Percentiles rank a stretch among this genome's conserved stretches.
Evolutionary conservation across 2,113 vertebrate genomes (phyloP).

Genomic region (Amphiprion percula): DNA sequence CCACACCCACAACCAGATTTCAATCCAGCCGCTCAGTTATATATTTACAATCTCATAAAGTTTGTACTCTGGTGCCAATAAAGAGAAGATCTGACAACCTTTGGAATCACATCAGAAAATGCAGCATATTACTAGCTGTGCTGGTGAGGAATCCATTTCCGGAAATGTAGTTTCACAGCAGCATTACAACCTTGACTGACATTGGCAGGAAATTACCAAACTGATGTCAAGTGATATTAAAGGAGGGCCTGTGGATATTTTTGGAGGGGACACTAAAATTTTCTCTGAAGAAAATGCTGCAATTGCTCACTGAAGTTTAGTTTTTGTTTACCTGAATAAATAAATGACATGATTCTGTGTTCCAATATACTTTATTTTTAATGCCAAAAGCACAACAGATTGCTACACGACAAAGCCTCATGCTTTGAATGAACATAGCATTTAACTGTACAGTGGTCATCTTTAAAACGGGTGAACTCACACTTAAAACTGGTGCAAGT

Average conservation of each 20-base stretch:
- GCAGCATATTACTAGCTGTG: not conserved
- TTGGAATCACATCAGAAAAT: conserved; percentile 64
- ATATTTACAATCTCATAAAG: conserved; percentile 75
- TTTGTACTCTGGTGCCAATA: conserved; percentile 65
- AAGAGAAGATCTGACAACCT: conserved; percentile 64
- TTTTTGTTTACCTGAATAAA: not conserved
- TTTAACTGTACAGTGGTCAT: conserved; percentile 40
- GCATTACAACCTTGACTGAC: conserved; percentile 41
- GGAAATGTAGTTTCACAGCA: not conserved
- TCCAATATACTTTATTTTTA: conserved; percentile 69
- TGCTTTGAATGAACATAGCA: conserved; percentile 64
- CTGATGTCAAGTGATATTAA: conserved; percentile 4
- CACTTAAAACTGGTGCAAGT: conserved; percentile 20
- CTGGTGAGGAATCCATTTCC: not conserved
- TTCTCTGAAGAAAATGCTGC: not conserved
- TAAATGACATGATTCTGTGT: conserved; percentile 25
- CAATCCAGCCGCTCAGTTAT: conserved; percentile 51
- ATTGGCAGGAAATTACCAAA: not conserved
- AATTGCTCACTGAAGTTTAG: not conserved
- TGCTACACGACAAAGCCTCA: conserved; percentile 74
- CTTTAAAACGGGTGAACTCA: conserved; percentile 23
- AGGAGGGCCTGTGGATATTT: conserved; percentile 4
- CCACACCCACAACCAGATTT: conserved; percentile 32
- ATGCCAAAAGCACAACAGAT: conserved; percentile 79
- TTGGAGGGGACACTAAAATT: not conserved